Evolutionary conservation across 2,797 vertebrate species (phyloP), one percentile per base, ranked within the genome.

Genomic region (Chrysocyon brachyurus): DNA sequence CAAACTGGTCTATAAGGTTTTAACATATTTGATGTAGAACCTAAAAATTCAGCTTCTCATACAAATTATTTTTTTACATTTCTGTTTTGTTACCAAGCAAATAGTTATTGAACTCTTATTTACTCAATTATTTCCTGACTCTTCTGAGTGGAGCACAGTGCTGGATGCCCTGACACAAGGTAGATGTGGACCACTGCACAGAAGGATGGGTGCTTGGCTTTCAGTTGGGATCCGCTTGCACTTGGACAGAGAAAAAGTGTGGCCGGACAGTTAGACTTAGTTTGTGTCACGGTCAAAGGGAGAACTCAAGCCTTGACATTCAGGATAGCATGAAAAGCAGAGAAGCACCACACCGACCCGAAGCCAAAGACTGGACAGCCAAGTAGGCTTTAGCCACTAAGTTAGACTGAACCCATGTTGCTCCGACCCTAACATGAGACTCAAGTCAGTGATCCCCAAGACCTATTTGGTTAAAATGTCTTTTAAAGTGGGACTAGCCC

Each of bases 171-270:
- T 16, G 59, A 28, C 61, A 33, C 22, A 24, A 28, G 21, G 52
- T 2, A 15, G 12, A 59, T 33, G 31, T 2, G 31, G 11, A 12
- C 6, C 19, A 0, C 5, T 1, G 7, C 6, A 9, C 9, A 6
- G 36, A 59, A 75, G 46, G 84, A 28, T 1, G n/a, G 54, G 3
- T 17, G 22, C 63, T 40, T 28, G 49, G 57, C 52, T 94, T 90
- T 14, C 66, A 68, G 0, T 26, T 11, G 21, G 31, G 52, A 10
- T 61, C 6, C 16, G 17, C 68, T 54, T 77, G 54, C 8, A 14
- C 15, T 14, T 19, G 28, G 16, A 59, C 46, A 82, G 40, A 87
- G 33, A 57, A 7, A 84, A 57, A 92, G 14, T 36, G 33, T 64
- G 26, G 4, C 10, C 36, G 52, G 64, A 83, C 5, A 68, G 6